Conservation (phyloP, 2,797 vertebrate species). For the Scyliorhinus canicula region DNA sequence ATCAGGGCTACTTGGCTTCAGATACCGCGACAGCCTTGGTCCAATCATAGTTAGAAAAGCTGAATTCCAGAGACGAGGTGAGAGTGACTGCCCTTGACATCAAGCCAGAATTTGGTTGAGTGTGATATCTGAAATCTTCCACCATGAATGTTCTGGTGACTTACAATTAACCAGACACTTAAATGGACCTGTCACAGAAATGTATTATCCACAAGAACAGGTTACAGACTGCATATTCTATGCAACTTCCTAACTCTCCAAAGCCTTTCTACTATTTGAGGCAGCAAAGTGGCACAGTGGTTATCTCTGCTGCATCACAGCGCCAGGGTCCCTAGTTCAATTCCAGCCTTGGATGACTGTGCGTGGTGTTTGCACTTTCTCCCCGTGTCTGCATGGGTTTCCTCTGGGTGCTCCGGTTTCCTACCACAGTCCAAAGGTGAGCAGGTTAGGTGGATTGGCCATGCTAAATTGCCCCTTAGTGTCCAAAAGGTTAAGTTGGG, state of each 20-base stretch:
- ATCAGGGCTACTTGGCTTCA: background rate
- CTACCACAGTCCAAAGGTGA: too few species aligned
- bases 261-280: background rate
- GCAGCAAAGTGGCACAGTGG: too few species aligned
- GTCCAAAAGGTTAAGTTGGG: too few species aligned
- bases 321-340: too few species aligned
- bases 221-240: background rate
- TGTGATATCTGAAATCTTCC: too few species aligned
- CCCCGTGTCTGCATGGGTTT: too few species aligned
- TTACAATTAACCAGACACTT: background rate
- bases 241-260: background rate
- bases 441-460: too few species aligned
- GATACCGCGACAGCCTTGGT: background rate
- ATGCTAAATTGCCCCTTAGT: too few species aligned
- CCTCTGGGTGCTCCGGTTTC: too few species aligned
- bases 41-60: background rate
- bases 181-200: background rate
- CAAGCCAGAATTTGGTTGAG: background rate
- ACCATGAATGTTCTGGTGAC: background rate
- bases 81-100: background rate
- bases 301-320: too few species aligned
- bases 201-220: background rate
- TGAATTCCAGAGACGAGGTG: background rate
- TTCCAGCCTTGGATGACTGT: too few species aligned
- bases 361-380: too few species aligned